A percentile compares a stretch with the other conserved stretches of the same genome.
These are phyloP conservation scores for Rattus rattus DNA, from an alignment of 2,113 vertebrate genomes.

Conservation along the genomic window DNA sequence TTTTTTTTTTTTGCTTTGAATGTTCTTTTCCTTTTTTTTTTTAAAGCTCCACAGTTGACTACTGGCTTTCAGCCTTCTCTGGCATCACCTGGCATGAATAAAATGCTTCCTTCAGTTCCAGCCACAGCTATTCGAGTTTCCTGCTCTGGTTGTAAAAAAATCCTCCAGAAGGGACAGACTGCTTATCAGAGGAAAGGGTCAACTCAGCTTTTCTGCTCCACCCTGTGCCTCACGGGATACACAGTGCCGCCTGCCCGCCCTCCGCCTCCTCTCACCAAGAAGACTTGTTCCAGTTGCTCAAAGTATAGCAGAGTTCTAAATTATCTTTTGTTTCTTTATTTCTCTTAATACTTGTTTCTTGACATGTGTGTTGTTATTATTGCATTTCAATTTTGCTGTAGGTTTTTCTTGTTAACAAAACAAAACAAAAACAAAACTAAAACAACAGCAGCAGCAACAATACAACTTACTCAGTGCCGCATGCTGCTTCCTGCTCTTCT, in stretches of 20 bases:
- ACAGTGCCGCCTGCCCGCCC: slow-evolving; percentile 87
- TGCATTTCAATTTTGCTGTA: slow-evolving; percentile 20
- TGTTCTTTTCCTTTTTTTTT: slow-evolving; percentile 35
- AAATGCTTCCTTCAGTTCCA: slow-evolving; percentile 89
- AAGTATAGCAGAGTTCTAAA: slow-evolving; percentile 90
- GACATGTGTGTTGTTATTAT: neutral
- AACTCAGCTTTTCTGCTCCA: slow-evolving; percentile 96
- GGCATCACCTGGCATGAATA: slow-evolving; percentile 87
- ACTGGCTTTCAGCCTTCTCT: slow-evolving; percentile 88
- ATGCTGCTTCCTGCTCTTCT: slow-evolving; percentile 37
- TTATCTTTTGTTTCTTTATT: slow-evolving; percentile 60
- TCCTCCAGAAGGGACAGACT: slow-evolving; percentile 96
- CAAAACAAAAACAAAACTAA: no score
- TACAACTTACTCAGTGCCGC: neutral
- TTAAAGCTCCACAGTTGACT: slow-evolving; percentile 89
- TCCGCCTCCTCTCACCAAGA: slow-evolving; percentile 85
- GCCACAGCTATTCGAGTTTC: slow-evolving; percentile 89
- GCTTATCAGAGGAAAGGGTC: slow-evolving; percentile 98
- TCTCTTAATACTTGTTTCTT: slow-evolving; percentile 59
- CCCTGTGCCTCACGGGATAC: slow-evolving; percentile 96
- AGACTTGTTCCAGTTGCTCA: slow-evolving; percentile 93
- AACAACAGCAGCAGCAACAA: neutral
- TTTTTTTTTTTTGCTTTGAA: slow-evolving; percentile 49
- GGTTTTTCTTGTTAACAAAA: slow-evolving; percentile 12
- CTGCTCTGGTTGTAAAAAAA: slow-evolving; percentile 95